Base-by-base conservation (phyloP, 2,888 invertebrate species). In the Diaphora mendica region DNA sequence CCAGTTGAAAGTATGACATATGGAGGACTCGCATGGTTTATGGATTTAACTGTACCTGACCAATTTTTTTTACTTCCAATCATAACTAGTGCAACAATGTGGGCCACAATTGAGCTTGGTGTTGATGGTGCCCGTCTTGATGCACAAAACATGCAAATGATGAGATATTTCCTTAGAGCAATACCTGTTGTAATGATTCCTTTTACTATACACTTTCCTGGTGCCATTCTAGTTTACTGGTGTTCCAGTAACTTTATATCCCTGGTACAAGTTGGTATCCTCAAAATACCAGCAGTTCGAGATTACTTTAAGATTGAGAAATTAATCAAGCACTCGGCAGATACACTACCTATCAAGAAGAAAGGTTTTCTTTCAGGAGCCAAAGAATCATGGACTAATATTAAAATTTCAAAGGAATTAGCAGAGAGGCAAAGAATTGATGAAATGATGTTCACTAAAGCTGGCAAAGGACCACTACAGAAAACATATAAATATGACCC, bases 1-100 rank as follows among this genome's bases (percentile, higher is more conserved):
- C 99, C 99, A 3, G 98, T 99, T 55, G 98, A 98, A 64, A 99
- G 99, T 89, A 96, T 99, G 96, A 96, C 97, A 79, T 96, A 97
- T 1, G 99, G 99, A 48, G 99, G 99, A 0, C 82, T 98, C 1
- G 97, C 96, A 85, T 99, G 99, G 99, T 99, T 99, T 90, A 95
- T 96, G 5, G 99, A 99, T 96, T 96, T 99, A 66, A 99, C 99
- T 0, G 91, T 98, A 17, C 96, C 98, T 4, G 99, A 99, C 95
- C 99, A 99, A 67, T 98, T 96, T 91, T 99, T 97, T 88, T 81
- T 98, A 23, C 94, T 99, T 73, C 99, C 99, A 0, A 11, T 99
- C 1, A 95, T 99, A 70, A 99, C 99, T 1, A 97, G 98, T 91
- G 93, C 96, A 0, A 99, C 99, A 1, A 94, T 99, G 86, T 97